phyloP scores from a whole-genome alignment of 2,888 invertebrate species.

The Xanthia icteritia region DNA sequence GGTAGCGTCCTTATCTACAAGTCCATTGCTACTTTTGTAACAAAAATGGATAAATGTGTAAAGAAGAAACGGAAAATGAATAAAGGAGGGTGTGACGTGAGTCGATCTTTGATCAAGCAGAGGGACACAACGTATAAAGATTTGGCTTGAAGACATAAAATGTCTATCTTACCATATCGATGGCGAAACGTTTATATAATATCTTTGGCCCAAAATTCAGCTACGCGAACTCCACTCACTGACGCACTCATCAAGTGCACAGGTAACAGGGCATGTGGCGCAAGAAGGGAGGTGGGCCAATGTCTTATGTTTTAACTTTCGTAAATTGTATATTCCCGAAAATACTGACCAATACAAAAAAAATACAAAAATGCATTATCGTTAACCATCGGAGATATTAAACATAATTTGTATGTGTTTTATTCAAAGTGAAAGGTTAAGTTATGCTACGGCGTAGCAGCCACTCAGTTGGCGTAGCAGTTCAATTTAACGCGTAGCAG shows the following conservation, averaged over 20 bases:
- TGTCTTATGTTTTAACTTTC: neutral
- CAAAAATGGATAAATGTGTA: conserved; percentile 52
- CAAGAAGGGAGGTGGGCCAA: neutral
- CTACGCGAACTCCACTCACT: neutral
- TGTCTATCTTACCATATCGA: neutral
- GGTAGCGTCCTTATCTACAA: conserved; percentile 64
- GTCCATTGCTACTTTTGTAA: conserved; percentile 49
- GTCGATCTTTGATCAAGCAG: conserved; percentile 32
- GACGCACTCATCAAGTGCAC: neutral
- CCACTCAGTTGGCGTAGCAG: conserved; percentile 28
- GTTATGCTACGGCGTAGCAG: conserved; percentile 49
- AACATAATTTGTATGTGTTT: neutral
- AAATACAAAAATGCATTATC: too few relatives aligned
- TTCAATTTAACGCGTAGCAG: conserved; percentile 18
- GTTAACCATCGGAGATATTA: neutral
- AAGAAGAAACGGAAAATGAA: conserved; percentile 29
- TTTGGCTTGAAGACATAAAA: conserved; percentile 19
- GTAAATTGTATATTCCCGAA: neutral
- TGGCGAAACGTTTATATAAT: neutral
- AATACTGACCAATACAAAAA: neutral
- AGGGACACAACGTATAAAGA: neutral
- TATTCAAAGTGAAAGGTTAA: neutral
- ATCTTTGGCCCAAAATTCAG: neutral
- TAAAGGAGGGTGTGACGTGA: conserved; percentile 31
- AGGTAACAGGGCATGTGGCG: neutral